phyloP scores from a whole-genome alignment of 2,888 invertebrate species.

The Pherbina coryleti region DNA sequence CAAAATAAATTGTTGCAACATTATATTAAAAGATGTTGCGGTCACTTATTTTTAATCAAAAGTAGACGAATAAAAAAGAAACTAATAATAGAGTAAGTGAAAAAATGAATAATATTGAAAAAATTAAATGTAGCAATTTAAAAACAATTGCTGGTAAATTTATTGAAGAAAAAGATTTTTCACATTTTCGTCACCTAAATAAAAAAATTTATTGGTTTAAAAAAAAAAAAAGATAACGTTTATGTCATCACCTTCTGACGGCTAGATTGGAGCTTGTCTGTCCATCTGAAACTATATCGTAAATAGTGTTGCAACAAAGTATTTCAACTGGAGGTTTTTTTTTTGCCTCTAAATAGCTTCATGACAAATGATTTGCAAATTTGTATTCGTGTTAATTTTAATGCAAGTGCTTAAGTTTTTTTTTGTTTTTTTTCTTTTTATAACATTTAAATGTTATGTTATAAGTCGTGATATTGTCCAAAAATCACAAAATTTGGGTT shows the following conservation, averaged over 20 bases:
- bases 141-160: too few species aligned
- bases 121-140: too few species aligned
- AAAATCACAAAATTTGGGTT: not conserved
- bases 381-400: not conserved
- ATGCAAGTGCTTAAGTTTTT: not conserved
- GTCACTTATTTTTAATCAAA: not conserved
- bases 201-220: too few species aligned
- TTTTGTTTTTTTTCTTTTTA: not conserved
- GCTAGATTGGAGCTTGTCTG: too few species aligned
- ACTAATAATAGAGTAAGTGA: too few species aligned
- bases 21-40: not conserved
- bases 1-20: too few species aligned
- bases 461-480: not conserved
- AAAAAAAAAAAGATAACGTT: too few species aligned
- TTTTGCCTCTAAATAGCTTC: not conserved
- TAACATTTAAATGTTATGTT: not conserved
- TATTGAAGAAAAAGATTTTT: too few species aligned
- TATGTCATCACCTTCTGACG: too few species aligned
- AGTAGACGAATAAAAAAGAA: too few species aligned
- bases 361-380: slow-evolving; percentile 18
- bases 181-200: too few species aligned
- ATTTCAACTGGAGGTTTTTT: not conserved
- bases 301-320: not conserved
- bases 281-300: not conserved
- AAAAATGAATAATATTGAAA: too few species aligned